These are phyloP conservation scores for Leguminivora glycinivorella DNA, from an alignment of 1,140 invertebrate species.

Conservation along the genomic window DNA sequence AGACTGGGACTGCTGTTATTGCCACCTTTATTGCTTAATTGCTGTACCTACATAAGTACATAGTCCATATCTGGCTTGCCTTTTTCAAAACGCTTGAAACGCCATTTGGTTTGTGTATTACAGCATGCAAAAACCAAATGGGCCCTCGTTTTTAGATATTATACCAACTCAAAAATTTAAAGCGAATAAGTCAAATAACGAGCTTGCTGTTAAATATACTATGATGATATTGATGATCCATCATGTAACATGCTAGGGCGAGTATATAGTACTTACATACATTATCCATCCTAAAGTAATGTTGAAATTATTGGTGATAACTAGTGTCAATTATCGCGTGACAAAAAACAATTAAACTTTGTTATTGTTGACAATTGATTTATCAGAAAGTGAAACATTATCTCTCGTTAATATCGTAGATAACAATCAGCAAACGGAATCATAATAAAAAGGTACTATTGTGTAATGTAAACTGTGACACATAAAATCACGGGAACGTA, in stretches of 20 bases:
- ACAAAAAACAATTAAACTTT: neutral
- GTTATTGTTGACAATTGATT: neutral
- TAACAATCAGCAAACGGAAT: too few species aligned
- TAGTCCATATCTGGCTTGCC: neutral
- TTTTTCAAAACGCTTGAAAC: too few species aligned
- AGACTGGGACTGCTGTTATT: constrained; percentile 32
- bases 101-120: too few species aligned
- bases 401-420: neutral
- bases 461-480: neutral
- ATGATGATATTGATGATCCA: too few species aligned
- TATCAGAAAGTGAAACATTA: neutral
- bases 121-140: too few species aligned
- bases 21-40: neutral
- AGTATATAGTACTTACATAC: too few species aligned
- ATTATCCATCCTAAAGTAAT: neutral
- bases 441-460: too few species aligned
- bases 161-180: too few species aligned
- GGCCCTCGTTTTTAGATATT: too few species aligned
- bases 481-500: neutral
- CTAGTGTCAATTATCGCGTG: neutral
- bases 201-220: too few species aligned
- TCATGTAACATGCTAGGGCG: too few species aligned
- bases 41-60: neutral
- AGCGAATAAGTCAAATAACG: too few species aligned
- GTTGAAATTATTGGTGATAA: neutral